Conservation (phyloP, 2,113 vertebrate species). For the Xenopus tropicalis region UCB_Xtro_10.0 CM004443.2:59277001-59277500, state of each 20-base stretch:
- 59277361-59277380: conserved; percentile 98
- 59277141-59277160: conserved; percentile 96
- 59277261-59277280: conserved; percentile 90
- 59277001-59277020: background rate
- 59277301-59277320: conserved; percentile 89
- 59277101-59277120: background rate
- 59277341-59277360: conserved; percentile 92
- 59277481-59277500: too few relatives aligned
- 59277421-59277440: conserved; percentile 90
- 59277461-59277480: conserved; percentile 33
- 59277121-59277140: conserved; percentile 93
- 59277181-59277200: conserved; percentile 79
- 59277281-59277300: conserved; percentile 97
- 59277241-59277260: conserved; percentile 97
- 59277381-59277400: conserved; percentile 88
- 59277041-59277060: background rate
- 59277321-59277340: conserved; percentile 84
- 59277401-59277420: conserved; percentile 82
- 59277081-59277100: conserved; percentile 14
- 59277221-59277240: conserved; percentile 98
- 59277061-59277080: conserved; percentile 29
- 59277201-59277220: conserved; percentile 94
- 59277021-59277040: background rate
- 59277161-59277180: conserved; percentile 91
- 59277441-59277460: conserved; percentile 53